Percentiles rank a stretch among this genome's conserved stretches.
These are phyloP conservation scores for Heterotis niloticus DNA, from an alignment of 2,113 vertebrate genomes.

Conservation along the genomic window DNA sequence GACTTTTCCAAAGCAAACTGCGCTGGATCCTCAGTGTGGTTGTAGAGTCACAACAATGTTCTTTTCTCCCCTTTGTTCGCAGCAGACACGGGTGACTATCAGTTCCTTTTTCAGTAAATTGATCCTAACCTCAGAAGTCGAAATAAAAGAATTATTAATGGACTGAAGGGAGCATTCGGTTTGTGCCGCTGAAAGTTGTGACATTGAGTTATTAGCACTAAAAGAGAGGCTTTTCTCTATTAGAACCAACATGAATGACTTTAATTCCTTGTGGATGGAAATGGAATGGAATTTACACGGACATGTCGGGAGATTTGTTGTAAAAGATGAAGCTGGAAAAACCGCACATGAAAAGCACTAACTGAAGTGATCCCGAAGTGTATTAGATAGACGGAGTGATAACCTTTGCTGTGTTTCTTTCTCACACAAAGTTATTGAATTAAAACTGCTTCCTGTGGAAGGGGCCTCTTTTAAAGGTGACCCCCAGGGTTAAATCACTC, in stretches of 20 bases:
- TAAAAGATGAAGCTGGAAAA: constrained; percentile 5
- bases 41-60: constrained; percentile 4
- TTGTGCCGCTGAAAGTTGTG: constrained; percentile 40
- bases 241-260: constrained; percentile 50
- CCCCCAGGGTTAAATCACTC: background rate
- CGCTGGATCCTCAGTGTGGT: constrained; percentile 12
- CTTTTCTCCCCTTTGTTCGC: constrained; percentile 9
- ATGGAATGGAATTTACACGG: background rate
- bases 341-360: constrained; percentile 7
- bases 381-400: constrained; percentile 1
- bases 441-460: constrained; percentile 10
- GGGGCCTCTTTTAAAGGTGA: background rate
- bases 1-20: constrained; percentile 12
- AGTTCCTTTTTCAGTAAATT: constrained; percentile 20
- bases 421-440: constrained; percentile 19
- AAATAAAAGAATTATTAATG: constrained; percentile 27
- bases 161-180: constrained; percentile 23
- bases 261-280: constrained; percentile 41
- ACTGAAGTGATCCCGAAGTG: background rate
- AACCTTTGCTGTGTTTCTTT: background rate
- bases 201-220: constrained; percentile 67
- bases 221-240: constrained; percentile 45
- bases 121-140: constrained; percentile 8
- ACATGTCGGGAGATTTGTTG: constrained; percentile 2
- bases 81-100: background rate